Evolutionary conservation across 2,113 vertebrate genomes (phyloP), one percentile per base, ranked within the genome.

Genomic region (Oncorhynchus kisutch): DNA sequence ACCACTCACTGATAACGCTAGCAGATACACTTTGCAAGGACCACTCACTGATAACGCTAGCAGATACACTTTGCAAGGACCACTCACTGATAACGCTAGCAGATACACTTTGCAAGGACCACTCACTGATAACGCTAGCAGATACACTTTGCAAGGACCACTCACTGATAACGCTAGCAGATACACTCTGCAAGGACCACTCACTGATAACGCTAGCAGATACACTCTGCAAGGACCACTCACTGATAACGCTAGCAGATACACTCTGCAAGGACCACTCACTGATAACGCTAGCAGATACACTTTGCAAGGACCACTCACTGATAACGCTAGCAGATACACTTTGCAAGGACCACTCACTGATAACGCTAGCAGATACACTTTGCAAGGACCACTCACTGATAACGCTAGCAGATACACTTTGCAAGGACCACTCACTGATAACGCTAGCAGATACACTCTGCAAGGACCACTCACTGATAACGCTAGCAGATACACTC

Each of bases 381-480:
- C 24, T 25, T 25, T 73, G 31, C 49, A 64, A 14, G 59, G 74
- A 85, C 76, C 79, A 78, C 70, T 78, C n/a, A 49, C 57, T 45
- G 2, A 45, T 45, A 45, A 45, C 8, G 9, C 2, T 39, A 29
- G 24, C 27, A 27, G 2, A 27, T 27, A 5, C 24, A 25, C 24
- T 25, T 25, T 73, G 31, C 49, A 64, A 14, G 59, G 74, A 85
- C 76, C 79, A 78, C 70, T 78, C n/a, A 49, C 57, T 45, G 2
- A 45, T 45, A 45, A 45, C 8, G 9, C 2, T 39, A 29, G 24
- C 27, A 27, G 2, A 27, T 27, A 5, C 24, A 25, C 27, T 29
- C 9, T 73, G 31, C 49, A 64, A 14, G 59, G 74, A 85, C 76
- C 79, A 78, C 70, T 78, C n/a, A 49, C 57, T 45, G 2, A 45